phyloP scores from a whole-genome alignment of 1,140 invertebrate genomes.

The Yoshiicerus persimilis region DNA sequence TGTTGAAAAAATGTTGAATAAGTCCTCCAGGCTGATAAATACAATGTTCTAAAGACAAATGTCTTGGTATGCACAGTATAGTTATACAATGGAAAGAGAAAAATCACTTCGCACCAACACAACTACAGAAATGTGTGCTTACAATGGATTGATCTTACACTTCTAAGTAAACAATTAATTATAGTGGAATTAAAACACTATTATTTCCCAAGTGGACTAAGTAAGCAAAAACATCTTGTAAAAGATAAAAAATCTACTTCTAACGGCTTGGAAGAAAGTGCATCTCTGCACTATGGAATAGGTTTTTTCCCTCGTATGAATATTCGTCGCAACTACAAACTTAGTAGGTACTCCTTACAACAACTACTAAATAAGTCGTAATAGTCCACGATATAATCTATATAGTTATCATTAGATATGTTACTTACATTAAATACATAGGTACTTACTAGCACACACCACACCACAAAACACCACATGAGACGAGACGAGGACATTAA shows the following conservation, averaged over 20 bases:
- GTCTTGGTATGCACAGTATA: too few species aligned
- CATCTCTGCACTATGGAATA: too few species aligned
- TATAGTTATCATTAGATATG: neutral
- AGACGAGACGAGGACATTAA: neutral
- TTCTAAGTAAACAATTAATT: neutral
- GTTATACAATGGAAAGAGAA: too few species aligned
- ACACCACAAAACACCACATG: neutral
- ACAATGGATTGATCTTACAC: neutral
- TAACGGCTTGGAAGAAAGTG: neutral
- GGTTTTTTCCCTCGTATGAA: neutral
- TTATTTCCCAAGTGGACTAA: neutral
- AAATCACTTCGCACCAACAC: neutral
- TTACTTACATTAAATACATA: neutral
- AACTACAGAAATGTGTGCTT: too few species aligned
- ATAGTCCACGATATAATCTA: neutral
- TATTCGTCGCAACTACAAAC: too few species aligned
- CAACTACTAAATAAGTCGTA: neutral
- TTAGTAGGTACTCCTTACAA: neutral
- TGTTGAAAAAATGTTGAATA: neutral
- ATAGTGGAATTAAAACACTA: neutral
- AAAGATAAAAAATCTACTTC: neutral
- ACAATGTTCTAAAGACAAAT: neutral
- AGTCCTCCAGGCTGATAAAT: neutral
- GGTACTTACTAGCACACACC: neutral
- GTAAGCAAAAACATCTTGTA: neutral